These are phyloP conservation scores for Hoplostethus atlanticus DNA, from an alignment of 2,797 vertebrate species.

Conservation along the genomic window DNA sequence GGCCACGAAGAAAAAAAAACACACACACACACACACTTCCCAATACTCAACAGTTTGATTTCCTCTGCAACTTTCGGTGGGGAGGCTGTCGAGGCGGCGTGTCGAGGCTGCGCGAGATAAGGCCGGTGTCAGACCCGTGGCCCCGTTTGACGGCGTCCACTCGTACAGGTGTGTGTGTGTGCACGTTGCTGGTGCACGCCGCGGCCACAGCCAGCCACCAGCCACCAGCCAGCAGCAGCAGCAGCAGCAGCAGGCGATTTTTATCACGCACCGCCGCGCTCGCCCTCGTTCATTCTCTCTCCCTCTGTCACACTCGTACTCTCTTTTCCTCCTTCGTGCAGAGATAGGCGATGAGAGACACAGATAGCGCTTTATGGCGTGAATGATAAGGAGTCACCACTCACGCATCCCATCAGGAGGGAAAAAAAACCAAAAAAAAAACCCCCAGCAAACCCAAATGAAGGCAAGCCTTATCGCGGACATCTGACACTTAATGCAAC, in stretches of 20 bases:
- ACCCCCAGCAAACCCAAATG: slow-evolving; percentile 68
- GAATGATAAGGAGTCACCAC: slow-evolving; percentile 77
- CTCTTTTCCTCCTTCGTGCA: slow-evolving; percentile 71
- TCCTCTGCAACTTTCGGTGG: slow-evolving; percentile 56
- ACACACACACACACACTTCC: background rate
- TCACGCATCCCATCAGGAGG: slow-evolving; percentile 65
- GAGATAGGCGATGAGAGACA: slow-evolving; percentile 72
- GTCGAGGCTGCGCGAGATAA: slow-evolving; percentile 60
- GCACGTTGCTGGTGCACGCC: slow-evolving; percentile 15
- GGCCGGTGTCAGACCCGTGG: slow-evolving; percentile 56
- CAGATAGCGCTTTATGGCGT: slow-evolving; percentile 75
- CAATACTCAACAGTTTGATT: slow-evolving; percentile 49
- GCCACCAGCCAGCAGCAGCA: too few relatives aligned
- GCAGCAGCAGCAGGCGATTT: slow-evolving; percentile 38
- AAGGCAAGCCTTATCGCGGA: slow-evolving; percentile 69
- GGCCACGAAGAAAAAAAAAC: slow-evolving; percentile 5
- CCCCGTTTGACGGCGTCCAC: slow-evolving; percentile 77
- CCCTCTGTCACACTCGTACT: slow-evolving; percentile 55
- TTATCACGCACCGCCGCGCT: slow-evolving; percentile 60
- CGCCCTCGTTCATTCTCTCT: slow-evolving; percentile 65
- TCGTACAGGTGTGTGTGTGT: slow-evolving; percentile 69
- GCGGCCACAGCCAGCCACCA: slow-evolving; percentile 41
- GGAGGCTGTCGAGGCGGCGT: background rate
- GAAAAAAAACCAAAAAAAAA: slow-evolving; percentile 8
- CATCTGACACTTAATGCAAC: slow-evolving; percentile 78